Base-by-base conservation (phyloP, 2,888 invertebrate genomes). In the Lycophotia porphyrea region DNA sequence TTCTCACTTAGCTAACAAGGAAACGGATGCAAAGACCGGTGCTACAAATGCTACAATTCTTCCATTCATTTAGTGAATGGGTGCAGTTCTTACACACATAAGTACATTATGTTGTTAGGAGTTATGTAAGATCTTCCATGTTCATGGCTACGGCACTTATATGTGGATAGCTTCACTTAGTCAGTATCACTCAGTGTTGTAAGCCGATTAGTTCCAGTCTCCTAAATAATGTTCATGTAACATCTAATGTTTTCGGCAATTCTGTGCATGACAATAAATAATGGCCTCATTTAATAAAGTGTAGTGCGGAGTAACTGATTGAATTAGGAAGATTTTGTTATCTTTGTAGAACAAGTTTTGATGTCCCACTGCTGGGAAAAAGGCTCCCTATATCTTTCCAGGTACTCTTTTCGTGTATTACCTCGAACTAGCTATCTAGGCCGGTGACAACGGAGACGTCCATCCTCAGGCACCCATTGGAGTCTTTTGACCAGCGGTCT, bases 1-100 rank as follows among this genome's bases (percentile, higher is more conserved):
- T 93, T 93, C 88, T 91, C 90, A 89, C 83, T 84, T 77, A 81
- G 85, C 88, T 93, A 91, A 93, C 90, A 90, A 92, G 93, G 91
- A 92, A 91, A 86, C 84, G 80, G 85, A 74, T 72, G 78, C 49
- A 73, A 71, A 34, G 71, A 84, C 47, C 71, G 73, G 65, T 73
- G 82, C 42, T 55, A 65, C 82, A 71, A 74, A 63, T 73, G 82
- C 42, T 55, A 65, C 82, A 71, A 74, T 73, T 71, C 85, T 70
- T 60, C 73, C 60, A 82, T 77, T 82, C 71, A 60, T 58, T 52
- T 42, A 58, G 9, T 58, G 73, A 71, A 82, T 82, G 84, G 71
- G 84, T 81, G 84, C 84, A 81, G 42, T 64, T 80, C n/a, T 78
- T 58, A 36, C 27, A 5, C n/a, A n/a, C n/a, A n/a, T n/a, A n/a